Percentiles rank a stretch among this genome's conserved stretches.
Evolutionary conservation across 2,113 vertebrate species (phyloP).

Genomic region (Chloroceryle aenea): DNA sequence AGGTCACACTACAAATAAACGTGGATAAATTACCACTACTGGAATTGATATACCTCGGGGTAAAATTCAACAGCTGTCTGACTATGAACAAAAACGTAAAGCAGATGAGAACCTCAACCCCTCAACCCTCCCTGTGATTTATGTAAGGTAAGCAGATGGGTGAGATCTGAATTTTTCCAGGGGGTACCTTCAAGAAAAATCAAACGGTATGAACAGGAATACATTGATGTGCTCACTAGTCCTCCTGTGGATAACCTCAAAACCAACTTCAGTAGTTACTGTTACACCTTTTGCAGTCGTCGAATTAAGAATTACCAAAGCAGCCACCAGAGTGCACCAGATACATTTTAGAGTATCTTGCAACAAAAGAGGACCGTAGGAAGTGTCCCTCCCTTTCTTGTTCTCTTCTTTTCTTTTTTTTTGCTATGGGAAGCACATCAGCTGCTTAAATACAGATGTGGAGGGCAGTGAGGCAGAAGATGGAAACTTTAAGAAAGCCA

Average conservation of each 20-base stretch:
- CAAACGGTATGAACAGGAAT: background rate
- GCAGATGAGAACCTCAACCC: background rate
- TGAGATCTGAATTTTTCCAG: background rate
- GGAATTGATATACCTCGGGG: background rate
- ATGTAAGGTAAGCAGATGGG: background rate
- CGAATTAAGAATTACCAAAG: background rate
- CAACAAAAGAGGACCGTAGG: background rate
- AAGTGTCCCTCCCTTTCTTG: background rate
- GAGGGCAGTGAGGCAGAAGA: background rate
- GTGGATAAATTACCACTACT: background rate
- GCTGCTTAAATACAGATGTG: background rate
- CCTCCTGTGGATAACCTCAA: background rate
- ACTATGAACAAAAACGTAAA: background rate
- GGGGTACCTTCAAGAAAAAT: background rate
- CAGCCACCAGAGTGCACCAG: slow-evolving; percentile 70
- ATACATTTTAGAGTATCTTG: slow-evolving; percentile 20
- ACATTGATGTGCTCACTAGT: background rate
- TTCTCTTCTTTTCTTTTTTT: background rate
- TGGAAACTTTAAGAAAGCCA: background rate
- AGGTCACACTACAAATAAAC: background rate
- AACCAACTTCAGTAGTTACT: background rate
- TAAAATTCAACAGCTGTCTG: slow-evolving; percentile 21
- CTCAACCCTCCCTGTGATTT: background rate
- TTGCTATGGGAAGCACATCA: background rate
- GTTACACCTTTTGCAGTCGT: background rate